These are phyloP conservation scores for Lepetodrilus schrolli DNA, from an alignment of 2,888 invertebrate genomes.

Conservation along the genomic window DNA sequence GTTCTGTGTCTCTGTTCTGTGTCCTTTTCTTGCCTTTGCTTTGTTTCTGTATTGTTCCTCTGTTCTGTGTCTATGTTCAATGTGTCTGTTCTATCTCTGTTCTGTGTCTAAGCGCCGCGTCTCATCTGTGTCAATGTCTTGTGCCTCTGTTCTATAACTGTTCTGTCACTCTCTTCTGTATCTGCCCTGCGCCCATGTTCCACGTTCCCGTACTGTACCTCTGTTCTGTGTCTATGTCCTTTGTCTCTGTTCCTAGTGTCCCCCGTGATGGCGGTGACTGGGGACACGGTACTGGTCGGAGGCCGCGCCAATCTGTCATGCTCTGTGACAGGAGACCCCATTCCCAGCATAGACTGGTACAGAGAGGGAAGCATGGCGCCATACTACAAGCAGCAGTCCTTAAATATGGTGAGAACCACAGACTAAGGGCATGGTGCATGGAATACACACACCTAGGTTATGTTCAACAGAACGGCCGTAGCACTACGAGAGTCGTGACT, in stretches of 20 bases:
- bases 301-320: conserved; percentile 45
- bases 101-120: too few relatives aligned
- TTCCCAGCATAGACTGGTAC: conserved; percentile 44
- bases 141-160: too few relatives aligned
- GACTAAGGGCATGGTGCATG: too few relatives aligned
- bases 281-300: conserved; percentile 35
- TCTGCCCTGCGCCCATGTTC: too few relatives aligned
- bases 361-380: conserved; percentile 35
- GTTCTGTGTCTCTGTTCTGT: too few relatives aligned
- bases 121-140: too few relatives aligned
- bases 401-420: conserved; percentile 31
- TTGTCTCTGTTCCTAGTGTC: background rate
- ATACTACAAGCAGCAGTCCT: conserved; percentile 12
- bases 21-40: too few relatives aligned
- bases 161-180: too few relatives aligned
- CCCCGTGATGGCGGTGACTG: conserved; percentile 2
- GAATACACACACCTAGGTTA: too few relatives aligned
- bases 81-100: background rate
- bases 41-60: background rate
- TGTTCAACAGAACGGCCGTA: too few relatives aligned
- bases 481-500: too few relatives aligned
- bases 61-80: background rate
- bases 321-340: conserved; percentile 43
- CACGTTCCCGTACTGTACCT: background rate
- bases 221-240: background rate